phyloP scores from a whole-genome alignment of 2,888 invertebrate genomes.

The Lypha dubia region DNA sequence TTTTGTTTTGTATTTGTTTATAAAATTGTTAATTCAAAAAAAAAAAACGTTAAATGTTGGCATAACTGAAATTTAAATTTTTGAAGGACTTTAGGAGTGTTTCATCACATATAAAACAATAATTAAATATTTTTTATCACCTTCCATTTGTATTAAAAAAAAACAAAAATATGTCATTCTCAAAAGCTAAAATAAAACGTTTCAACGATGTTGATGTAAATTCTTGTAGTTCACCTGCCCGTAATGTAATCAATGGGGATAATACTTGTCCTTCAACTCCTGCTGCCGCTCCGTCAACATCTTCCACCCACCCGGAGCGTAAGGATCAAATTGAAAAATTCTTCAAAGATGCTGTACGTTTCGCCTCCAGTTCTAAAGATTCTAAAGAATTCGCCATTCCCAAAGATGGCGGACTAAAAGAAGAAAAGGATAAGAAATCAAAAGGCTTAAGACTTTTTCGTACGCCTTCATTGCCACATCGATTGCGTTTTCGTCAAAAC shows the following conservation, averaged over 20 bases:
- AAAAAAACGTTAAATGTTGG: neutral
- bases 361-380: conserved; percentile 80
- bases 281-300: conserved; percentile 68
- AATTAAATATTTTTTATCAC: conserved; percentile 38
- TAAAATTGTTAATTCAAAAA: conserved; percentile 71
- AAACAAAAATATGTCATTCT: conserved; percentile 79
- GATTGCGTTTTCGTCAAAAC: conserved; percentile 80
- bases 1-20: conserved; percentile 69
- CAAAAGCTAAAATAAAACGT: conserved; percentile 83
- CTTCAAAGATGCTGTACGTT: conserved; percentile 82
- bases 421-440: conserved; percentile 81
- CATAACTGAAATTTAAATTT: conserved; percentile 3
- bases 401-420: conserved; percentile 77
- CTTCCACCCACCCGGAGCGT: conserved; percentile 78
- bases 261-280: conserved; percentile 70
- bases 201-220: conserved; percentile 82
- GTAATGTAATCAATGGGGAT: conserved; percentile 48
- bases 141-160: conserved; percentile 23
- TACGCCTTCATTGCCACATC: conserved; percentile 82
- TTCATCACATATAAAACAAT: neutral
- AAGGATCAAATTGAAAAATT: conserved; percentile 83
- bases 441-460: conserved; percentile 81
- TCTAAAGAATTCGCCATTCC: conserved; percentile 81
- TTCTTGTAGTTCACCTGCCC: conserved; percentile 75
- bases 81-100: neutral